Base-by-base conservation (phyloP, 2,113 vertebrate species). In the Holacanthus passer region DNA sequence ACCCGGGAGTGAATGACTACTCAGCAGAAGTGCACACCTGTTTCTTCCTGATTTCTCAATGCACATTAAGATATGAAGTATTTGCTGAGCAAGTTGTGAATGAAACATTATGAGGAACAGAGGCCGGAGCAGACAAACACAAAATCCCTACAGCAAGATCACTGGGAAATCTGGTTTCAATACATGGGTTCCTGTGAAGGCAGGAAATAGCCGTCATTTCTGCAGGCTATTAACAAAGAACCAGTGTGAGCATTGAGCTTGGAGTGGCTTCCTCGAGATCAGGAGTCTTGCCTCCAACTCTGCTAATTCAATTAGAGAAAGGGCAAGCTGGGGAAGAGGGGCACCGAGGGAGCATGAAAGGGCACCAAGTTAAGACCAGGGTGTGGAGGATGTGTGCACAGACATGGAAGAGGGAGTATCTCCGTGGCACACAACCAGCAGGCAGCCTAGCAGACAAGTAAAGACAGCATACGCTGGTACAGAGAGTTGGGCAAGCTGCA, bases 131-230 rank as follows among this genome's bases (percentile, higher is more conserved):
- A 71, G 41, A 77, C 47, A 16, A 76, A 77, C 45, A 53, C 60
- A 48, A 81, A 83, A 60, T 52, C 22, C 48, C 77, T 85, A 55
- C 76, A 74, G 24, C 70, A 64, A 78, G 86, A 91, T 86, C 89
- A 52, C 65, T 67, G 73, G 71, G 71, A 93, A 95, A 97, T 96
- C 96, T 97, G 96, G 93, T 96, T 96, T 94, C 95, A 96, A 96
- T 96, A 95, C 90, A 88, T 16, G 47, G 90, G 89, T 96, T 96
- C 96, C 95, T 95, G 95, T 93, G 91, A 87, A 78, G 93, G 91
- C 95, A 96, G 96, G 96, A 96, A 96, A 96, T 92, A 93, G 91
- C 89, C 89, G 64, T 95, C 83, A 95, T 95, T 93, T 95, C 94
- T 95, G 91, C 86, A 93, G 92, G 86, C 88, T 92, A 93, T 94